A percentile compares a stretch with the other conserved stretches of the same genome.
These are phyloP conservation scores for Iselma pallidipennis DNA, from an alignment of 2,888 invertebrate genomes.

Conservation along the genomic window DNA sequence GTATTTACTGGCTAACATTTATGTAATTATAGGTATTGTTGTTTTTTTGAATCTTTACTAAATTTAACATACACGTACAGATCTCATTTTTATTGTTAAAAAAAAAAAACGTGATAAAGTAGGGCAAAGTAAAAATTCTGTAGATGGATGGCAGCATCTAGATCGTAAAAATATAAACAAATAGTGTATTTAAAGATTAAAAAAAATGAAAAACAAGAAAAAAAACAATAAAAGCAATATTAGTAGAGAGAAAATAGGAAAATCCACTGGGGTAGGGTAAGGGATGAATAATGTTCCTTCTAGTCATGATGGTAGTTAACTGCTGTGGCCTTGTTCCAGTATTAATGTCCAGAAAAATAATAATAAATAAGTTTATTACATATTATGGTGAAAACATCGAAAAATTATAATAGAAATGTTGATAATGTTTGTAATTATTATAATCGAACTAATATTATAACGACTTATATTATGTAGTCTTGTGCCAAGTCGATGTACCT, in stretches of 20 bases:
- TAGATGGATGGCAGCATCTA: not conserved
- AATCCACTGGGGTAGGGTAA: conserved; percentile 44
- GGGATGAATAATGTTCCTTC: conserved; percentile 47
- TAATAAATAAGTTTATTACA: conserved; percentile 13
- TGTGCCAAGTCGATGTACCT: conserved; percentile 84
- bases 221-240: conserved; percentile 45
- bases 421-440: conserved; percentile 28
- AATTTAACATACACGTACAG: not conserved
- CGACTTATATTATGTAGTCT: conserved; percentile 44
- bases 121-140: not conserved
- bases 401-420: conserved; percentile 23
- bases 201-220: too few species aligned
- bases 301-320: conserved; percentile 51
- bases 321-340: conserved; percentile 34
- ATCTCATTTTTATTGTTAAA: not conserved
- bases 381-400: conserved; percentile 33
- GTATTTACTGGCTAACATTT: not conserved
- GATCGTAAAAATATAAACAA: conserved; percentile 8
- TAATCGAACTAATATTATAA: conserved; percentile 19
- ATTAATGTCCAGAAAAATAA: conserved; percentile 22
- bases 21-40: too few species aligned
- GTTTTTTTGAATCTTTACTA: not conserved
- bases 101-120: not conserved
- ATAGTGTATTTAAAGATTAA: conserved; percentile 41
- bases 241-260: too few species aligned